Percentiles rank a stretch among this genome's conserved stretches.
Conservation (phyloP, 2,888 invertebrate species). For the Plutella xylostella region DNA sequence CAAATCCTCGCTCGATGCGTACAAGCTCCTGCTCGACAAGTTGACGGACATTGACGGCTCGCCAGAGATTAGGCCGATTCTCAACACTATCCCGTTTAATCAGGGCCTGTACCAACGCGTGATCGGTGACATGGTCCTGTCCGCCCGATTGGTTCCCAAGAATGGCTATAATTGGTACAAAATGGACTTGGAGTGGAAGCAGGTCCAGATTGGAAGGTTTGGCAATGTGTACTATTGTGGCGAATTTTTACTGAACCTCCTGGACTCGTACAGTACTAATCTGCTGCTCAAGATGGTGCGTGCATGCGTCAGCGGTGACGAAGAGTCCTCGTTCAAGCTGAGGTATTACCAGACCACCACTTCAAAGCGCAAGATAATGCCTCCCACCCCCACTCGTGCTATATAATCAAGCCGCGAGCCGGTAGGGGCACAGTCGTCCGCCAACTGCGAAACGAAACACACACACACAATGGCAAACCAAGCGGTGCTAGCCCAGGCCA, state of each 20-base stretch:
- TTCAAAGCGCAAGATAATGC: background rate
- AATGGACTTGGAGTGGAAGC: conserved; percentile 1
- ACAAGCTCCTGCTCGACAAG: background rate
- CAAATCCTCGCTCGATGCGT: background rate
- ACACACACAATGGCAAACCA: background rate
- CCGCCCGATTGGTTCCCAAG: background rate
- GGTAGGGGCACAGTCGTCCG: background rate
- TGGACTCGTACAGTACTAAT: background rate
- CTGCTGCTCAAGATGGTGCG: background rate
- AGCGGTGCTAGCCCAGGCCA: background rate
- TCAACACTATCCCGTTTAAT: background rate
- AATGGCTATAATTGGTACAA: conserved; percentile 3
- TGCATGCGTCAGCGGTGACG: background rate
- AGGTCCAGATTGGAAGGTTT: background rate
- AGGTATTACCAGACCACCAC: background rate
- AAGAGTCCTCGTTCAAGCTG: background rate
- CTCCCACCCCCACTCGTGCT: too few species aligned
- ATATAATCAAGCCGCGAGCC: too few species aligned
- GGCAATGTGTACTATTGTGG: background rate
- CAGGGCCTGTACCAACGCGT: background rate
- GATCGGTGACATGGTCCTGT: conserved; percentile 1
- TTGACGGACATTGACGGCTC: background rate
- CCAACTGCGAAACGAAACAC: too few species aligned
- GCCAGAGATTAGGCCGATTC: background rate
- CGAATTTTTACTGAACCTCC: background rate